Base-by-base conservation (phyloP, 2,888 invertebrate genomes). In the Volucella inflata region DNA sequence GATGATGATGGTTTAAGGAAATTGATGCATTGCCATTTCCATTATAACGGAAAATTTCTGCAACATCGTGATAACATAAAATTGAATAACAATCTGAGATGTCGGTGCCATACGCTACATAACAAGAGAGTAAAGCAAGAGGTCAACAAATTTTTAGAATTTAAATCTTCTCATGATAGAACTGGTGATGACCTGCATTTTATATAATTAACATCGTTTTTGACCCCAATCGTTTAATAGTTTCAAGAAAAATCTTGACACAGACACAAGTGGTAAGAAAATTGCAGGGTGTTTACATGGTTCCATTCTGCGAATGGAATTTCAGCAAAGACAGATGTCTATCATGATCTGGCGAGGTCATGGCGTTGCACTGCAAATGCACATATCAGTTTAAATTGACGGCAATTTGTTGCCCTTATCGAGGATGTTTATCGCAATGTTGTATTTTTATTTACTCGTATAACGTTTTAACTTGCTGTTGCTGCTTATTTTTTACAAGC, bases 21-120 rank as follows among this genome's bases (percentile, higher is more conserved):
- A 81, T 85, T 85, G 85, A 85, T 85, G 81, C 46, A 77, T 76
- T 76, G 72, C 76, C 67, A 2, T 50, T 59, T 65, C 67, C 76
- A 85, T 81, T 85, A 72, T 81, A 85, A 81, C 85, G 85, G 85
- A 57, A 16, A 40, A 85, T 70, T 85, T 51, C 62, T 62, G 14
- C 55, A 72, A 76, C 60, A 75, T 76, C 84, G 76, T 85, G 80
- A 85, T 76, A 72, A 72, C 46, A 71, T 80, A 59, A 62, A 59
- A 80, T 85, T 80, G 75, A 79, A 79, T 84, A 79, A 79, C 70
- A 84, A 79, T 84, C 74, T 50, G 64, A 36, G 16, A 30, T 14
- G 48, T n/a, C 12, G 50, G 48, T 67, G 21, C 57, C 46, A 59
- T 12, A 36, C 44, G 50, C 30, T 30, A 30, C 30, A 38, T 21